Base-by-base conservation (phyloP, 2,888 invertebrate species). In the Patella ulyssiponensis region DNA sequence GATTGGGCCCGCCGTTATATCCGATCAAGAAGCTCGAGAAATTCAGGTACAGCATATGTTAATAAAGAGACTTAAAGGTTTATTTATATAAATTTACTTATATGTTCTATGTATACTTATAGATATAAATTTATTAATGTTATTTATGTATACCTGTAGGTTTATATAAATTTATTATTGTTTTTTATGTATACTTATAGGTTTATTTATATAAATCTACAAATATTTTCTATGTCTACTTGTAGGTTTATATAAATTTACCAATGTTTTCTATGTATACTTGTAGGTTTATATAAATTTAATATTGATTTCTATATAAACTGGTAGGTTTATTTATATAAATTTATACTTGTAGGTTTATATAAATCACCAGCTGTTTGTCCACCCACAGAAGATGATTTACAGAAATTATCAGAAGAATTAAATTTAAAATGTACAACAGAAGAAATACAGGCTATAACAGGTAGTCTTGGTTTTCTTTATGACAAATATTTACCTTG, bases 191-290 rank as follows among this genome's bases (percentile, higher is more conserved):
- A 44, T 9, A 44, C 7, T 51, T 73, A 15, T 58, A 79, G 76
- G 52, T n/a, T n/a, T n/a, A n/a, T 14, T 23, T 75, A 44, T 79
- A 77, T 75, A 75, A 79, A 54, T 53, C 77, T n/a, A n/a, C n/a
- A n/a, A n/a, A n/a, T n/a, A n/a, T n/a, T n/a, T n/a, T n/a, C 27
- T 27, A 3, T 27, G 27, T 27, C 1, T 27, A 27, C 27, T 27
- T 1, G 27, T 33, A 33, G 33, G 33, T 4, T 33, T 33, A 33
- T 33, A 33, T 33, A 33, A 33, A 33, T 33, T 2, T 33, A 33
- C 4, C 4, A 33, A 44, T 5, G 44, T 44, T 44, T 7, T 44
- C 7, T 44, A 4, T 44, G 9, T 44, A 44, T 44, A 44, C 44
- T 51, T 69, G n/a, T 52, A 79, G 74, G 51, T 12, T 23, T 75